Conservation (phyloP, 2,797 vertebrate species). For the Hippopotamyrus pictus region DNA sequence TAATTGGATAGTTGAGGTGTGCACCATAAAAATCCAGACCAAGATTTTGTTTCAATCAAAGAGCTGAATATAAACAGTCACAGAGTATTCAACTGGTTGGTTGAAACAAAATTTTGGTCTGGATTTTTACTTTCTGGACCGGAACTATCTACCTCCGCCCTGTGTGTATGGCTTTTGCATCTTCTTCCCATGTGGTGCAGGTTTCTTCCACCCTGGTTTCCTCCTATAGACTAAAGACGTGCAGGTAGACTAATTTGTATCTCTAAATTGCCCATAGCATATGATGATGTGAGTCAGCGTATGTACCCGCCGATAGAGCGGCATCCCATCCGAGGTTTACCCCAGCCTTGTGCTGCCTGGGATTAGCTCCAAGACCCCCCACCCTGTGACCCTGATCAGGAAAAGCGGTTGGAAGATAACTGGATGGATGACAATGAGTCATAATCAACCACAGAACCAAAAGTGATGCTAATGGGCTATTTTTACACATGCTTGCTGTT, state of each 20-base stretch:
- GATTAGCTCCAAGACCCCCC: background rate
- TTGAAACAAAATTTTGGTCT: background rate
- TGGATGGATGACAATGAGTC: background rate
- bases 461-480: background rate
- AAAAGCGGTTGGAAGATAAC: background rate
- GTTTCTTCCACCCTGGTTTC: background rate
- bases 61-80: background rate
- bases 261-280: background rate
- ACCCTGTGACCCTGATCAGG: background rate
- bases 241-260: background rate
- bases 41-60: background rate
- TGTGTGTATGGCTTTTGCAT: background rate
- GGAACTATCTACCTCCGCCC: background rate
- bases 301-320: background rate
- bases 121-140: background rate
- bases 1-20: background rate
- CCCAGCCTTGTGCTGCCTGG: background rate
- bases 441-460: background rate
- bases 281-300: background rate
- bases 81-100: background rate
- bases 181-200: background rate
- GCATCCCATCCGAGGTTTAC: background rate
- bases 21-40: background rate
- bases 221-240: background rate
- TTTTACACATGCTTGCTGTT: background rate